phyloP scores from a whole-genome alignment of 2,888 invertebrate genomes.

The Rhynchonema sp. region DNA sequence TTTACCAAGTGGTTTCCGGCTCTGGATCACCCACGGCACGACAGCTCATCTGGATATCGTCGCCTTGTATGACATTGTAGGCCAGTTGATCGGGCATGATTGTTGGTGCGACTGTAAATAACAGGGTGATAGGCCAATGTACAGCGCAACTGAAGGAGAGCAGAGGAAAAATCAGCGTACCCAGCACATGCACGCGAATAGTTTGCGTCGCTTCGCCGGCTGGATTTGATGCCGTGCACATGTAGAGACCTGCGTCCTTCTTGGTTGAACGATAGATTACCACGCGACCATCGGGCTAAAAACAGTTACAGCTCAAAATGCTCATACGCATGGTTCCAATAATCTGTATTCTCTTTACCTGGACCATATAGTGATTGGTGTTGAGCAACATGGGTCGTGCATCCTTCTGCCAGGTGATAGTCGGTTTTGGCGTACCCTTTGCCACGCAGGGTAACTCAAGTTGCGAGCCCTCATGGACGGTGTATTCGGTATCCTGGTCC shows the following conservation, averaged over 20 bases:
- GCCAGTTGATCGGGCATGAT: constrained; percentile 18
- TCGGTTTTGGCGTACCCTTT: constrained; percentile 27
- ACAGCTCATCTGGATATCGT: constrained; percentile 17
- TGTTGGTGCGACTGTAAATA: constrained; percentile 10
- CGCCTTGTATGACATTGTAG: constrained; percentile 22
- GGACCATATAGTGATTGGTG: constrained; percentile 1
- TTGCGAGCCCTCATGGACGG: constrained; percentile 12
- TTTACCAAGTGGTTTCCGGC: no score
- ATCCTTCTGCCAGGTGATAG: constrained; percentile 26
- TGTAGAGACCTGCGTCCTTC: constrained; percentile 28
- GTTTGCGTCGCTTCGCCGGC: constrained; percentile 25
- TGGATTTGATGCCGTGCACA: constrained; percentile 31
- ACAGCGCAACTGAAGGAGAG: neutral
- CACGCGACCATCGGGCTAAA: constrained; percentile 7
- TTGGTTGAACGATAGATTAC: neutral
- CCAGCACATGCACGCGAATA: constrained; percentile 9
- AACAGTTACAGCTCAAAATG: neutral
- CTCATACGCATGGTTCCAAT: no score
- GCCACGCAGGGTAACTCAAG: constrained; percentile 16
- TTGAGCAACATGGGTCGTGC: constrained; percentile 10
- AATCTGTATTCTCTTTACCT: constrained; percentile 5
- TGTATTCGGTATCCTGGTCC: constrained; percentile 4
- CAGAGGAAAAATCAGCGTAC: neutral
- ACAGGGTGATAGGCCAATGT: neutral
- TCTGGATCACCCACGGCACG: constrained; percentile 18